These are phyloP conservation scores for Chrysodeixis includens DNA, from an alignment of 2,888 invertebrate genomes.

Conservation along the genomic window DNA sequence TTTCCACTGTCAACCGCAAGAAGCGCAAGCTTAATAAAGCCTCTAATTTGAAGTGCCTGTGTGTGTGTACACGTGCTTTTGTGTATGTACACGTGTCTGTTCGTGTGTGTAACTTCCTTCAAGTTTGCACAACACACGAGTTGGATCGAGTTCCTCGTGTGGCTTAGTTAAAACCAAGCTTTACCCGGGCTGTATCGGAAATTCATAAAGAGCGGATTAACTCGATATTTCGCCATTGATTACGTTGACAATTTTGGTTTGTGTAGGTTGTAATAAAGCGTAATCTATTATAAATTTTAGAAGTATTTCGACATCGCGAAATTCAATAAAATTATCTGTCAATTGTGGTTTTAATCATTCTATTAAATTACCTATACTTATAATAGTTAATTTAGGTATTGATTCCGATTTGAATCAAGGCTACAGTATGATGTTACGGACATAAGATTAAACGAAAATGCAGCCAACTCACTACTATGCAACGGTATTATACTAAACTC, in stretches of 20 bases:
- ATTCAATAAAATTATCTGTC: too few relatives aligned
- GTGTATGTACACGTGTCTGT: neutral
- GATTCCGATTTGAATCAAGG: too few relatives aligned
- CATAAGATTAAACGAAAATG: too few relatives aligned
- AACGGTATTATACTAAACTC: too few relatives aligned
- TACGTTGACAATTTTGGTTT: neutral
- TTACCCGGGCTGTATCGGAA: conserved; percentile 24
- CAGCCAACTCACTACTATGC: too few relatives aligned
- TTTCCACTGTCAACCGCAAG: neutral
- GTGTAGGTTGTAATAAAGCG: too few relatives aligned
- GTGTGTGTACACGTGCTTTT: neutral
- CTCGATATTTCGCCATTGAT: neutral
- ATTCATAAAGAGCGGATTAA: conserved; percentile 19
- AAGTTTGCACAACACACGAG: neutral
- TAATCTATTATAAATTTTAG: too few relatives aligned
- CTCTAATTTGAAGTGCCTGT: conserved; percentile 4
- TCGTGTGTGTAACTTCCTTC: neutral
- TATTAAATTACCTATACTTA: too few relatives aligned
- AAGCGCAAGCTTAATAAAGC: neutral
- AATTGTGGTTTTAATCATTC: too few relatives aligned
- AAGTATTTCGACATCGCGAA: too few relatives aligned
- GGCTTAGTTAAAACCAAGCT: neutral
- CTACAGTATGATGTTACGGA: too few relatives aligned
- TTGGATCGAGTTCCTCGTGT: conserved; percentile 10
- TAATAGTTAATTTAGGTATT: too few relatives aligned